Base-by-base conservation (phyloP, 2,113 vertebrate species). In the Petromus typicus region DNA sequence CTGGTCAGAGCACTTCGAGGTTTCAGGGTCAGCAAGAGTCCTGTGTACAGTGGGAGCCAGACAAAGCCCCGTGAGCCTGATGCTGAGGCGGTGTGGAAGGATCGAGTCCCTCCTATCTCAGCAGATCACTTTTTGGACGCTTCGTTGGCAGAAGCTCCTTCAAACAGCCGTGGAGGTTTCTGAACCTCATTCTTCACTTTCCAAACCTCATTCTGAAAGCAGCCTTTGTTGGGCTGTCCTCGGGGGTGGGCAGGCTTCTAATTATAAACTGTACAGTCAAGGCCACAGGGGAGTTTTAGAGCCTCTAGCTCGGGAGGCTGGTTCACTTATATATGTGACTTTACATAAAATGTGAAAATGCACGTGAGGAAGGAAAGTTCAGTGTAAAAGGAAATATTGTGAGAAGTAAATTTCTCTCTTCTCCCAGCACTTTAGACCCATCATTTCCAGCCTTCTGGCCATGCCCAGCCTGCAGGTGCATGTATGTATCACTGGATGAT, bases 151-250 rank as follows among this genome's bases (percentile, higher is more conserved):
- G 4, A 20, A 48, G 37, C 30, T 48, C 45, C 73, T 25, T 76
- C 73, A 27, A 76, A 32, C 43, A 30, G 73, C 73, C 16, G 25
- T 76, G 73, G 30, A 86, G 85, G 80, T 86, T 95, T 96, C 91
- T 79, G 48, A 80, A 71, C 57, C 76, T 97, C 84, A 78, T 83
- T 83, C 85, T 86, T 51, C 45, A 85, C 78, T 57, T 81, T 76
- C 94, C 81, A 61, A 89, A 66, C 51, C 69, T 96, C 91, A 96
- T 96, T 97, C 69, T 93, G 96, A 97, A 95, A 96, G 75, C 67
- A 80, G 86, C 43, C 59, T 54, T 61, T 93, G 95, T 63, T 83
- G 79, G 37, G 30, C 54, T 22, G 27, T 90, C 85, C 94, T 88
- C 81, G 10, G 34, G 85, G 81, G 71, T 40, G 48, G 9, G 1